Base-by-base conservation (phyloP, 2,113 vertebrate species). In the Ondatra zibethicus region DNA sequence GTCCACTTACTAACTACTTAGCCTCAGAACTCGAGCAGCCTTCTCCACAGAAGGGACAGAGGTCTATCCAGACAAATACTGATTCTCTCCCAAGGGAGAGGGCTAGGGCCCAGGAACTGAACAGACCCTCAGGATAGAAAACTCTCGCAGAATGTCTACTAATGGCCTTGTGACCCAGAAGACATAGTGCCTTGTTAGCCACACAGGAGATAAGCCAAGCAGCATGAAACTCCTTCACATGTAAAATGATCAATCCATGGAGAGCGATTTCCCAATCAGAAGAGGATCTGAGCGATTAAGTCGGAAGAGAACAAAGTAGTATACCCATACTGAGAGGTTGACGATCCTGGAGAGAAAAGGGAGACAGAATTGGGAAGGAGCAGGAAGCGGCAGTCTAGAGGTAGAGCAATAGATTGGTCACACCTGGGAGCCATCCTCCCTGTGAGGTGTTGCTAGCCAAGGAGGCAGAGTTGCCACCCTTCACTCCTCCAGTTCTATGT, bases 281-380 rank as follows among this genome's bases (percentile, higher is more conserved):
- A 95, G 73, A 70, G 90, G 90, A 21, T 70, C 94, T 55, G 12
- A 65, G 89, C n/a, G 47, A 33, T 7, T 93, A 68, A 66, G 55
- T 31, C 61, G 27, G 68, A 73, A 75, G 85, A 87, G 77, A 89
- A 52, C 14, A 65, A 88, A 4, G 78, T 25, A 52, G 72, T 27
- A 3, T 27, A 17, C 10, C 27, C n/a, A 72, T 66, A 50, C 21
- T 47, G 45, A 84, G 76, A 80, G 45, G 72, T 7, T 50, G 39
- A 91, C 73, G 81, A 81, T 25, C 7, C 25, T 85, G 77, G 65
- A 66, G 39, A 81, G 72, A 76, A 65, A 65, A 70, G 31, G 84
- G 39, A 55, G 52, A 81, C 72, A 61, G 47, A 84, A 10, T 23
- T 10, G 6, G 3, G 42, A 72, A 86, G 88, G 55, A 12, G 55